A percentile compares a stretch with the other conserved stretches of the same genome.
Conservation (phyloP, 2,113 vertebrate species). For the Amazona vittata region DNA sequence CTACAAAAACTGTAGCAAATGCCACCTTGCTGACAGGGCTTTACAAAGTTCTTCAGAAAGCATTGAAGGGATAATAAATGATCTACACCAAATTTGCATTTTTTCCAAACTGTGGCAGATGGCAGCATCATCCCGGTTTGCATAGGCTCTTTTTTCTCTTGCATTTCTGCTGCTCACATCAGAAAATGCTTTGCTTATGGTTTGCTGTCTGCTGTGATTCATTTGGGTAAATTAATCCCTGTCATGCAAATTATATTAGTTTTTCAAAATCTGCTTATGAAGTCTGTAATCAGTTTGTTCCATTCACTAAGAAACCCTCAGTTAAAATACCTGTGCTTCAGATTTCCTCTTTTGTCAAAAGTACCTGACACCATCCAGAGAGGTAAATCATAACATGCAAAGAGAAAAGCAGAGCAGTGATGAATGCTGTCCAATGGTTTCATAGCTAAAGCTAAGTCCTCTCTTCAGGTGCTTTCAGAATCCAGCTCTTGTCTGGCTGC, state of each 20-base stretch:
- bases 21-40: neutral
- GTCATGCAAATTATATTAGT: neutral
- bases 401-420: neutral
- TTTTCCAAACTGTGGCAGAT: constrained; percentile 37
- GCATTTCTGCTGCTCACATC: neutral
- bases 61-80: neutral
- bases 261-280: neutral
- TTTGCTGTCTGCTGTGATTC: neutral
- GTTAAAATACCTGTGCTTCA: neutral
- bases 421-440: neutral
- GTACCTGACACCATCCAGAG: neutral
- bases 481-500: neutral
- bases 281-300: neutral
- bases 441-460: neutral
- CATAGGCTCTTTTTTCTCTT: neutral
- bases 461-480: neutral
- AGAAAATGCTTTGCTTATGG: constrained; percentile 30
- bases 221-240: constrained; percentile 35
- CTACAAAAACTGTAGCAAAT: neutral
- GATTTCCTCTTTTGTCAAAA: neutral
- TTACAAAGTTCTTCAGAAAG: neutral
- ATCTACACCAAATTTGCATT: constrained; percentile 26
- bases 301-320: neutral
- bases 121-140: constrained; percentile 40
- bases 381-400: neutral